These are phyloP conservation scores for Myopa tessellatipennis DNA, from an alignment of 2,888 invertebrate species.

Conservation along the genomic window DNA sequence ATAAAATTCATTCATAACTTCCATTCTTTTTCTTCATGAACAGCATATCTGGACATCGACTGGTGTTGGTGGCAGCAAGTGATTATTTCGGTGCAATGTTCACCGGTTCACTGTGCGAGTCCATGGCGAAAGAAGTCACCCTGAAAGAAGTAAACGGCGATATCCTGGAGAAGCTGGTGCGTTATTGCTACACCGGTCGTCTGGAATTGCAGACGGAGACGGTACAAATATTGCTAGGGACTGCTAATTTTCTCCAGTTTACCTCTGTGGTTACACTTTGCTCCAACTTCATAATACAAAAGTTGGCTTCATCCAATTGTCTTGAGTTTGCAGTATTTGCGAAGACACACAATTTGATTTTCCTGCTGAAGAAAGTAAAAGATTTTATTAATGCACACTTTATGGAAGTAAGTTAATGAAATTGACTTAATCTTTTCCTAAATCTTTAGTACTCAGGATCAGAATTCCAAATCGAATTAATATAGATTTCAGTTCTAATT, in stretches of 20 bases:
- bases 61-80: background rate
- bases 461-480: no score
- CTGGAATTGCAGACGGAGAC: background rate
- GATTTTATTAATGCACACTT: background rate
- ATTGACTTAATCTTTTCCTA: no score
- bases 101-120: background rate
- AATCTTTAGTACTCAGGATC: no score
- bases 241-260: background rate
- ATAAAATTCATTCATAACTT: no score
- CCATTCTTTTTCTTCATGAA: background rate
- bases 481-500: no score
- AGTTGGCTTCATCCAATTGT: background rate
- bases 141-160: background rate
- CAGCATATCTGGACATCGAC: conserved; percentile 1
- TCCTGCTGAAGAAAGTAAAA: background rate
- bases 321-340: background rate
- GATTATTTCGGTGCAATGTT: conserved; percentile 5
- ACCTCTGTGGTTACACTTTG: background rate
- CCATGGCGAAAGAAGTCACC: background rate
- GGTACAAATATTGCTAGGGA: background rate
- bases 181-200: conserved; percentile 8
- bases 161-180: background rate
- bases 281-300: background rate
- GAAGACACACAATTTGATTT: background rate
- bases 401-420: background rate